These are phyloP conservation scores for Casuarius casuarius DNA, from an alignment of 2,113 vertebrate genomes.

Conservation along the genomic window DNA sequence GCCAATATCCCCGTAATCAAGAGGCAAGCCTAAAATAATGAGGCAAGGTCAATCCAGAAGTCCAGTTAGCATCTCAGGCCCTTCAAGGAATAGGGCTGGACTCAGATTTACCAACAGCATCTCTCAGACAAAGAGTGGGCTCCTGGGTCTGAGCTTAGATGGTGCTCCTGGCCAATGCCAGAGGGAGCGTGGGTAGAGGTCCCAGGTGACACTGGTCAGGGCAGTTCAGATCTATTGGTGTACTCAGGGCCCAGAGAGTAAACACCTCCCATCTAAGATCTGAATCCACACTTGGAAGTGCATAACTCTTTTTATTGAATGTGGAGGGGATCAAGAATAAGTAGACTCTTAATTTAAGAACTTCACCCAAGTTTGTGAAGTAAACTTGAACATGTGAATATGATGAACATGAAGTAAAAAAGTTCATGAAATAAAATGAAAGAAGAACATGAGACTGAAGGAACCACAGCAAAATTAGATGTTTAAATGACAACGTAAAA, in stretches of 20 bases:
- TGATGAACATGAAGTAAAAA: background rate
- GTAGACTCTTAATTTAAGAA: background rate
- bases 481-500: background rate
- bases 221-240: background rate
- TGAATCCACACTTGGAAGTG: background rate
- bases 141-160: background rate
- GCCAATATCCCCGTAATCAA: background rate
- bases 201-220: background rate
- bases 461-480: background rate
- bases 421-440: background rate
- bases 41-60: background rate
- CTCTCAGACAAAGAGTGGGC: background rate
- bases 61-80: background rate
- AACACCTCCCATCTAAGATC: background rate
- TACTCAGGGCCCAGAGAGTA: background rate
- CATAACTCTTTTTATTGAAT: background rate
- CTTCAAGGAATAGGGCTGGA: background rate
- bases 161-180: background rate
- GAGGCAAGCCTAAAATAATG: background rate
- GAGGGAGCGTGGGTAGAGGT: accelerated
- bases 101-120: background rate
- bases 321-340: background rate
- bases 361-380: background rate
- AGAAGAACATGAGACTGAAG: background rate
- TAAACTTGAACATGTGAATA: background rate